A percentile compares a stretch with the other conserved stretches of the same genome.
Evolutionary conservation across 2,113 vertebrate species (phyloP).

Genomic region (Hippotragus niger): DNA sequence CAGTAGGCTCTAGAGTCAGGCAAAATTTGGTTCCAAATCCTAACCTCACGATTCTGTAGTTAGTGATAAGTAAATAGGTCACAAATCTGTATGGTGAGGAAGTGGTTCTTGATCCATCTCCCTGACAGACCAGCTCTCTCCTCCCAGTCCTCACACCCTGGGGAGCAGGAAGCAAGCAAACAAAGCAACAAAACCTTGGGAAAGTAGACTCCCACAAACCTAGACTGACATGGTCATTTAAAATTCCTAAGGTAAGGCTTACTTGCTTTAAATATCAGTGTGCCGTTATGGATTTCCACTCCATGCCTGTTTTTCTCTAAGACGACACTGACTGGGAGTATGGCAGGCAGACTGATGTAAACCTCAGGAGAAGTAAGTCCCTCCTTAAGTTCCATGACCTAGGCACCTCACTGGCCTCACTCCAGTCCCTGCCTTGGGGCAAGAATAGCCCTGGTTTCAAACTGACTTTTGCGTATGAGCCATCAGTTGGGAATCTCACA

Average conservation of each 20-base stretch:
- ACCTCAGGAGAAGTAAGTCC: background rate
- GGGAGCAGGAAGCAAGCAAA: background rate
- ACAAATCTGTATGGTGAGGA: background rate
- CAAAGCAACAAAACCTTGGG: background rate
- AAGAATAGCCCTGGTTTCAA: background rate
- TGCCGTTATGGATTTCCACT: background rate
- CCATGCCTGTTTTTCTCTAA: background rate
- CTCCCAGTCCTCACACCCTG: background rate
- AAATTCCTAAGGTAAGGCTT: background rate
- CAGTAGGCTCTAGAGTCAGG: background rate
- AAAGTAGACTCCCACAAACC: background rate
- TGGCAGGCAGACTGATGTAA: background rate
- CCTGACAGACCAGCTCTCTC: background rate
- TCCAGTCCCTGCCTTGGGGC: too few relatives aligned
- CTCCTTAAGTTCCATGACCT: background rate
- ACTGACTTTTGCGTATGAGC: background rate
- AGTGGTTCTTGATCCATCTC: background rate
- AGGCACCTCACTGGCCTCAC: background rate
- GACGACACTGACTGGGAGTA: background rate
- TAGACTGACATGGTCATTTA: background rate
- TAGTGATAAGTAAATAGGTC: background rate
- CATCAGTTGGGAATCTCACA: background rate
- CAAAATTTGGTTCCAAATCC: background rate
- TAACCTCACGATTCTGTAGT: background rate
- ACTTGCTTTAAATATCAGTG: background rate